Evolutionary conservation across 2,113 vertebrate species (phyloP).

Genomic region (Sturnus vulgaris): DNA sequence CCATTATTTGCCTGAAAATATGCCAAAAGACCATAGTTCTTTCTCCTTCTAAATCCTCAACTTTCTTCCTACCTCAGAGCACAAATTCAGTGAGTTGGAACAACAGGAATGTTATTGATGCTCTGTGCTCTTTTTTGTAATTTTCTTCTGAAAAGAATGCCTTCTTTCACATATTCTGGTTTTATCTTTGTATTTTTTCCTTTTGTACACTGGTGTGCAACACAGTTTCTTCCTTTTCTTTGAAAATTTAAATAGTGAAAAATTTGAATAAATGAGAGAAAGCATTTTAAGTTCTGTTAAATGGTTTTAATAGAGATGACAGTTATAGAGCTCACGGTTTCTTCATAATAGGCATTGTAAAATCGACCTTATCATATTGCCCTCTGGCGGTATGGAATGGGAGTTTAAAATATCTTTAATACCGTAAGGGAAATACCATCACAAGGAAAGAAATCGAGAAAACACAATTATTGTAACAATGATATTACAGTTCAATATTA

Average conservation of each 20-base stretch:
- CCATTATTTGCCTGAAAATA: background rate
- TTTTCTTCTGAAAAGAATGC: background rate
- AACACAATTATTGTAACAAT: background rate
- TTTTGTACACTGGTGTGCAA: background rate
- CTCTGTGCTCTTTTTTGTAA: rapidly evolving
- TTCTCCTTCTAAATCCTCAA: background rate
- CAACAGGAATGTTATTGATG: background rate
- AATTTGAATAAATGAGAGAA: background rate
- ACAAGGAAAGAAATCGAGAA: background rate
- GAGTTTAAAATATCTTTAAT: background rate
- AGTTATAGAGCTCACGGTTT: background rate
- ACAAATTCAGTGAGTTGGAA: background rate
- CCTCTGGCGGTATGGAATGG: slow-evolving; percentile 63
- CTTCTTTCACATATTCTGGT: background rate
- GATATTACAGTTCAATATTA: background rate
- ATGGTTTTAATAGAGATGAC: rapidly evolving
- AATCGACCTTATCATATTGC: slow-evolving; percentile 21
- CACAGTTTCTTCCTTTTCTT: background rate
- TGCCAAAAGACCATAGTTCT: background rate
- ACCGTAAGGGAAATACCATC: background rate
- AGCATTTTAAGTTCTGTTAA: background rate
- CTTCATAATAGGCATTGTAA: background rate
- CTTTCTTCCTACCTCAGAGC: background rate
- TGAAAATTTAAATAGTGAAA: background rate
- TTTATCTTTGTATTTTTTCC: background rate